Evolutionary conservation across 2,888 invertebrate species (phyloP).

Genomic region (Busseola fusca): DNA sequence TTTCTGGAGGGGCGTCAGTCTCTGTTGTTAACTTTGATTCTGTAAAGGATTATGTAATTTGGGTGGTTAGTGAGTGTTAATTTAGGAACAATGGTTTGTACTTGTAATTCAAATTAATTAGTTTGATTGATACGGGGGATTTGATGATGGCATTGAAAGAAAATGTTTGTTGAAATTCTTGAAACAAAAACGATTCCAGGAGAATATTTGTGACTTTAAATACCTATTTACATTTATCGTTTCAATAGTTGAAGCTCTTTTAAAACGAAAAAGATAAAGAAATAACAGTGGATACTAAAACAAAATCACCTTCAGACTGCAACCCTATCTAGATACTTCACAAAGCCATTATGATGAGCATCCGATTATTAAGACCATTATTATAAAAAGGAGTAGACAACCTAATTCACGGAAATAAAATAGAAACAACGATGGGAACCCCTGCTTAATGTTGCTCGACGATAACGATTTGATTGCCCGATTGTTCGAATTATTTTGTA

Average conservation of each 20-base stretch:
- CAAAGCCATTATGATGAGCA: constrained; percentile 50
- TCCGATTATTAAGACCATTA: constrained; percentile 54
- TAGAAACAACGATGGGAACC: constrained; percentile 63
- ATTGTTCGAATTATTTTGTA: constrained; percentile 61
- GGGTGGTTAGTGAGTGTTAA: constrained; percentile 41
- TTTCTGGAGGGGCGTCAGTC: constrained; percentile 55
- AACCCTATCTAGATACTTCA: constrained; percentile 42
- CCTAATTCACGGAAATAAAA: constrained; percentile 62
- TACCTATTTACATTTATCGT: constrained; percentile 5
- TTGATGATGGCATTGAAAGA: not conserved
- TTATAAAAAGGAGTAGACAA: constrained; percentile 59
- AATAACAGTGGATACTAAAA: constrained; percentile 36
- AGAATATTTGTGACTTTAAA: not conserved
- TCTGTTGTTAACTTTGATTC: constrained; percentile 56
- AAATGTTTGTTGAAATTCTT: not conserved
- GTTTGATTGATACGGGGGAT: constrained; percentile 25
- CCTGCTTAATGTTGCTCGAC: constrained; percentile 64
- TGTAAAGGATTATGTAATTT: constrained; percentile 55
- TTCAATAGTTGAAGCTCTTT: not conserved
- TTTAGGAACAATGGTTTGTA: constrained; percentile 35
- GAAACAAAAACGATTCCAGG: not conserved
- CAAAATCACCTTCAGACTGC: constrained; percentile 34
- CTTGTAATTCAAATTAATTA: constrained; percentile 42
- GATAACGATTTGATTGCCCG: constrained; percentile 65
- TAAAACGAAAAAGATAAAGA: constrained; percentile 32